phyloP scores from a whole-genome alignment of 2,113 vertebrate genomes.

The Phylloscopus whistleri region DNA sequence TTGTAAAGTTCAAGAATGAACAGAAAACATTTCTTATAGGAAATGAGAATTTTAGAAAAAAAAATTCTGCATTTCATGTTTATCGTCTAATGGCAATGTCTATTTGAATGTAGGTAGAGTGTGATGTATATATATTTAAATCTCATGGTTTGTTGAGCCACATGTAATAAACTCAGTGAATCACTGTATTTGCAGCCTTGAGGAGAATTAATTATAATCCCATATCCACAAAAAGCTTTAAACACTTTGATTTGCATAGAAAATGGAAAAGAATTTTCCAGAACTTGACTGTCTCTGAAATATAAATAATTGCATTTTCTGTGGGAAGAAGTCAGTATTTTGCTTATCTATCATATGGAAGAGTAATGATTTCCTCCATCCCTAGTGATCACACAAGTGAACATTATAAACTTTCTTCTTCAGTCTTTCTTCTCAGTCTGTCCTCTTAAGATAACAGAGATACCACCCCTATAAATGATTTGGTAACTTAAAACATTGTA shows the following conservation, averaged over 20 bases:
- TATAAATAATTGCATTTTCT: not conserved
- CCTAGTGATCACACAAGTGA: not conserved
- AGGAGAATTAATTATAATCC: conserved; percentile 33
- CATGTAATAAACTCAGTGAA: conserved; percentile 25
- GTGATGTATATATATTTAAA: conserved; percentile 24
- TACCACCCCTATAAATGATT: not conserved
- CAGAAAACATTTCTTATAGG: not conserved
- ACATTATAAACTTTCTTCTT: not conserved
- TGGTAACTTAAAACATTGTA: not conserved
- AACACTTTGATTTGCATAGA: not conserved
- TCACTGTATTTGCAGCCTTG: conserved; percentile 7
- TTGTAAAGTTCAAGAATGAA: not conserved
- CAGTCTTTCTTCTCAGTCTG: not conserved
- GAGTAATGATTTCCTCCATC: not conserved
- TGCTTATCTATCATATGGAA: not conserved
- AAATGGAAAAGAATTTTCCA: not conserved
- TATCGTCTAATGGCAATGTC: not conserved
- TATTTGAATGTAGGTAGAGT: conserved; percentile 15
- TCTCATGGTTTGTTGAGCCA: conserved; percentile 38
- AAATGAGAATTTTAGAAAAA: not conserved
- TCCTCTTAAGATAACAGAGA: not conserved
- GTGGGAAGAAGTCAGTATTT: not conserved
- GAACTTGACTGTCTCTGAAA: not conserved
- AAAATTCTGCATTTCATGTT: not conserved
- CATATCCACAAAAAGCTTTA: not conserved